These are phyloP conservation scores for Beroe ovata DNA, from an alignment of 37 sponge, comb jelly and placozoan species.

Conservation along the genomic window DNA sequence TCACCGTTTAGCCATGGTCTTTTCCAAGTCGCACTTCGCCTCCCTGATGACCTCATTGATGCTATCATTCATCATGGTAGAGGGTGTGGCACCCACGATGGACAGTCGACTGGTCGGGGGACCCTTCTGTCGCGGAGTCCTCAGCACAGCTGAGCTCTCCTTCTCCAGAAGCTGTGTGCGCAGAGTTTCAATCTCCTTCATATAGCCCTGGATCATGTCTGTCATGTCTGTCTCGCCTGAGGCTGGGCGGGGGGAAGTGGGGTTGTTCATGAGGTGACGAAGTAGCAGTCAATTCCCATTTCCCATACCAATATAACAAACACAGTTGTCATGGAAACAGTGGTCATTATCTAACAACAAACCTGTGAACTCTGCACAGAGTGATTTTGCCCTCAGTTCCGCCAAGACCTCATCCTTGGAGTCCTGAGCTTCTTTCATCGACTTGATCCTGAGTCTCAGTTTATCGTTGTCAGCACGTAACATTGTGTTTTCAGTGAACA, in stretches of 20 bases:
- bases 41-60: conserved; percentile 60
- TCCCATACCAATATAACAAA: neutral
- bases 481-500: conserved; percentile 88
- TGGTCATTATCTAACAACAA: no score
- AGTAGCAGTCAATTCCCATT: neutral
- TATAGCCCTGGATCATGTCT: conserved; percentile 76
- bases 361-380: conserved; percentile 38
- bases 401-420: conserved; percentile 77
- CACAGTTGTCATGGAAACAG: no score
- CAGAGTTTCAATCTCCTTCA: conserved; percentile 85
- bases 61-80: conserved; percentile 61
- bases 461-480: conserved; percentile 92
- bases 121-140: neutral
- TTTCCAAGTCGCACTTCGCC: conserved; percentile 55
- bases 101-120: neutral
- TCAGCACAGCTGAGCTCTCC: neutral
- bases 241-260: neutral
- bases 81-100: neutral
- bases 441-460: conserved; percentile 81
- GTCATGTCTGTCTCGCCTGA: conserved; percentile 68
- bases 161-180: conserved; percentile 38
- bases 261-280: no score
- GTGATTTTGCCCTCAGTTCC: conserved; percentile 69
- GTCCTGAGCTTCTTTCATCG: conserved; percentile 78
- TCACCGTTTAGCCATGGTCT: conserved; percentile 54